Percentiles rank a stretch among this genome's conserved stretches.
Evolutionary conservation across 2,888 invertebrate genomes (phyloP).

Genomic region (Ethmia dodecea): DNA sequence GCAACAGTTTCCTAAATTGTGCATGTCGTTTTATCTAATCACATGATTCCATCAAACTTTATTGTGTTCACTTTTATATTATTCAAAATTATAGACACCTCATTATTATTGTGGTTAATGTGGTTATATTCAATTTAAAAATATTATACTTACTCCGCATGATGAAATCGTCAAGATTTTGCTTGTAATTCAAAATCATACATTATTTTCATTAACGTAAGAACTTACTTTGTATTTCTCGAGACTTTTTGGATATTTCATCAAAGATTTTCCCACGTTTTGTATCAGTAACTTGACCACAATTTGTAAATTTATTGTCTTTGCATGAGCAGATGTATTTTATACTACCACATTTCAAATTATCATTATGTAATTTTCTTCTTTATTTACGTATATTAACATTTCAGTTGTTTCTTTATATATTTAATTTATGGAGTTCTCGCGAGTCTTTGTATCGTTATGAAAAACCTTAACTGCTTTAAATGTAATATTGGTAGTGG

Average conservation of each 20-base stretch:
- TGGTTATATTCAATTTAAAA: too few species aligned
- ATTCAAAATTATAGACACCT: too few species aligned
- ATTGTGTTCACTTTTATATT: too few species aligned
- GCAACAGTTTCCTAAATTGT: too few species aligned
- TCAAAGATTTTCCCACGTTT: too few species aligned
- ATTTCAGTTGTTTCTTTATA: slow-evolving; percentile 4
- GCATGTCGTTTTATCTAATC: too few species aligned
- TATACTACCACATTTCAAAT: slow-evolving; percentile 25
- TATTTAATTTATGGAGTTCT: slow-evolving; percentile 6
- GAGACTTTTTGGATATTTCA: too few species aligned
- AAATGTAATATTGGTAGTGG: background rate
- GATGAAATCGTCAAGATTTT: slow-evolving; percentile 4
- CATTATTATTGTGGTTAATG: too few species aligned
- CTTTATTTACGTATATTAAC: slow-evolving; percentile 12
- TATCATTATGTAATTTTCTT: slow-evolving; percentile 16
- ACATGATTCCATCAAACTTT: too few species aligned
- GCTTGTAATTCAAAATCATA: slow-evolving; percentile 28
- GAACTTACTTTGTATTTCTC: too few species aligned
- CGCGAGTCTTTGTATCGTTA: background rate
- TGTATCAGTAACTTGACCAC: slow-evolving; percentile 26
- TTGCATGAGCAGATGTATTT: slow-evolving; percentile 52
- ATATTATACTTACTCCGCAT: slow-evolving; percentile 7
- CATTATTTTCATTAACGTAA: background rate
- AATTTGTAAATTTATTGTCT: slow-evolving; percentile 52
- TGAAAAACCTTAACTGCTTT: background rate